A percentile compares a stretch with the other conserved stretches of the same genome.
Evolutionary conservation across 2,113 vertebrate genomes (phyloP).

Genomic region (Cinclus cinclus): DNA sequence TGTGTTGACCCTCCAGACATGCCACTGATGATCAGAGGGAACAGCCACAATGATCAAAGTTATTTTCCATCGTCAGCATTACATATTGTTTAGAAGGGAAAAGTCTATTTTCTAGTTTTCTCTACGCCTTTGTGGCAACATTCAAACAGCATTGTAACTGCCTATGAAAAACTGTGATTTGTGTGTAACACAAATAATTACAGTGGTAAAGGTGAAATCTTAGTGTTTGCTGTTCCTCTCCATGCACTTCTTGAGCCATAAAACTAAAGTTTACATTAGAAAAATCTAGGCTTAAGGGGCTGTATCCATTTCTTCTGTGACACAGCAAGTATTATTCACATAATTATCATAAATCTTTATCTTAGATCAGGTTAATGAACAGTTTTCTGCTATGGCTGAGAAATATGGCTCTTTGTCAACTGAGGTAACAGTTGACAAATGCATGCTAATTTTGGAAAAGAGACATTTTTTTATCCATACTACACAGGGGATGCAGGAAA

Average conservation of each 20-base stretch:
- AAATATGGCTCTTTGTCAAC: background rate
- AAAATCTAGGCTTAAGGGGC: background rate
- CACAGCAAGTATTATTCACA: background rate
- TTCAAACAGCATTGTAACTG: background rate
- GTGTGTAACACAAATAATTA: background rate
- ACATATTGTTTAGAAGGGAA: background rate
- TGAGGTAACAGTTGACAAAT: background rate
- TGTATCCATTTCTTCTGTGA: background rate
- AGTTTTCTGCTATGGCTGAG: background rate
- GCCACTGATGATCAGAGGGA: background rate
- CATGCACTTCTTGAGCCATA: background rate
- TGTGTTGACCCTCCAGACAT: background rate
- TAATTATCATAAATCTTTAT: background rate
- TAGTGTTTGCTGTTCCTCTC: background rate
- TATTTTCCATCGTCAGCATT: background rate
- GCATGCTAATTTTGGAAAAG: background rate
- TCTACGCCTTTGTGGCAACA: background rate
- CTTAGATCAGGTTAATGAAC: background rate
- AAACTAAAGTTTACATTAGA: background rate
- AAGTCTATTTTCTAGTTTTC: background rate
- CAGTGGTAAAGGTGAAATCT: background rate
- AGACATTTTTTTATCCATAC: background rate
- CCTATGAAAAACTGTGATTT: background rate
- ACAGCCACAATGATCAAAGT: background rate
- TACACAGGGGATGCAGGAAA: background rate